Base-by-base conservation (phyloP, 1,140 invertebrate species). In the Bicyclus anynana region DNA sequence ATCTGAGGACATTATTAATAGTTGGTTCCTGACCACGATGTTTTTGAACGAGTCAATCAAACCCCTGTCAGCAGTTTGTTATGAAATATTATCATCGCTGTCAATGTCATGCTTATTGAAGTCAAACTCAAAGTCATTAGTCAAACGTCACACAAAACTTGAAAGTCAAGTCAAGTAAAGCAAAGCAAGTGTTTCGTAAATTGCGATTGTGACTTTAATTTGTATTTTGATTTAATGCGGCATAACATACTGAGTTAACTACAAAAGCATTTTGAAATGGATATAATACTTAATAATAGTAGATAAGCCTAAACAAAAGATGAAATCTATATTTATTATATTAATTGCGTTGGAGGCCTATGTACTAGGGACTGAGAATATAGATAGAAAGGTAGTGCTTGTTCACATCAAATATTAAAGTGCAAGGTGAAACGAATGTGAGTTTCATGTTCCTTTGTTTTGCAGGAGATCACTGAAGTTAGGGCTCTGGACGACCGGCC, bases 401-500 rank as follows among this genome's bases (percentile, higher is more conserved):
- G 68, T 47, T 71, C 16, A 47, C 47, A 46, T 53, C 27, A 53
- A 40, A 65, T 67, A 56, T 62, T 50, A 51, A 61, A 68, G 46
- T 72, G 66, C 64, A 73, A 74, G 53, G 60, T 68, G 68, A 66
- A 62, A 58, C 20, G 21, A 59, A 60, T 51, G 44, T 58, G 59
- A 69, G 40, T 47, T 59, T 37, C 69, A 66, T 38, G 44, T 13
- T 23, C 37, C n/a, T 63, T 59, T 64, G 62, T 40, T 70, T 87
- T 79, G 57, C 73, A 92, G 91, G 90, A 89, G 64, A 91, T 89
- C 75, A 94, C 93, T 17, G 93, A 93, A 66, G 77, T 95, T 5
- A 87, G 92, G 26, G 92, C 94, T 67, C 78, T 86, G 38, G 93
- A 94, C 75, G 92, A 94, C 74, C 88, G 93, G 59, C 88, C 94